Evolutionary conservation across 2,113 vertebrate species (phyloP).

Genomic region (Sardina pilchardus): DNA sequence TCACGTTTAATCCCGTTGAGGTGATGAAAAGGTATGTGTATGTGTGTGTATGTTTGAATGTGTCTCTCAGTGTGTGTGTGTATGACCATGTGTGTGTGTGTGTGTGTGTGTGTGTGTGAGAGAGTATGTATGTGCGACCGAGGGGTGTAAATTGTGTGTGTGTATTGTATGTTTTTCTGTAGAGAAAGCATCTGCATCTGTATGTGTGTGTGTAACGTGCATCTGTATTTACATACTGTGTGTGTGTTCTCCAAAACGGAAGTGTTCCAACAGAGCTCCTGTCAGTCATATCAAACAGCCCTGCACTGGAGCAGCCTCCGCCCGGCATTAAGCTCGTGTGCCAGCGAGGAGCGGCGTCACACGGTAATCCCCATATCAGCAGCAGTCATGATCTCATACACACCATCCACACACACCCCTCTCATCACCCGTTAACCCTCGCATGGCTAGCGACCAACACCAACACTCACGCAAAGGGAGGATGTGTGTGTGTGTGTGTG

Average conservation of each 20-base stretch:
- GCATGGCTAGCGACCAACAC: slow-evolving; percentile 36
- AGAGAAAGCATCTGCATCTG: no score
- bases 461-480: slow-evolving; percentile 16
- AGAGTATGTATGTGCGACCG: no score
- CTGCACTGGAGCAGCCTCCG: slow-evolving; percentile 17
- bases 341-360: slow-evolving; percentile 19
- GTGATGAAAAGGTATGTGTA: slow-evolving; percentile 50
- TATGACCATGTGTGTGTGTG: neutral
- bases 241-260: slow-evolving; percentile 21
- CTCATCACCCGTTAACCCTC: slow-evolving; percentile 38
- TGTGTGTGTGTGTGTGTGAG: neutral
- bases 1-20: slow-evolving; percentile 37
- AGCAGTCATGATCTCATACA: slow-evolving; percentile 37
- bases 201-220: neutral
- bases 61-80: no score
- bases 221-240: slow-evolving; percentile 23
- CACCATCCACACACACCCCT: slow-evolving; percentile 24
- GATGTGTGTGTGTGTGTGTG: neutral
- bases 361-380: slow-evolving; percentile 49
- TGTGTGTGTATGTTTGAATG: neutral
- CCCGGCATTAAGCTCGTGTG: slow-evolving; percentile 23
- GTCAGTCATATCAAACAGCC: slow-evolving; percentile 9
- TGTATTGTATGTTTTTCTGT: no score
- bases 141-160: no score
- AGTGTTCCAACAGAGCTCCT: neutral